Evolutionary conservation across 2,113 vertebrate genomes (phyloP).

Genomic region (Trematomus loennbergii): DNA sequence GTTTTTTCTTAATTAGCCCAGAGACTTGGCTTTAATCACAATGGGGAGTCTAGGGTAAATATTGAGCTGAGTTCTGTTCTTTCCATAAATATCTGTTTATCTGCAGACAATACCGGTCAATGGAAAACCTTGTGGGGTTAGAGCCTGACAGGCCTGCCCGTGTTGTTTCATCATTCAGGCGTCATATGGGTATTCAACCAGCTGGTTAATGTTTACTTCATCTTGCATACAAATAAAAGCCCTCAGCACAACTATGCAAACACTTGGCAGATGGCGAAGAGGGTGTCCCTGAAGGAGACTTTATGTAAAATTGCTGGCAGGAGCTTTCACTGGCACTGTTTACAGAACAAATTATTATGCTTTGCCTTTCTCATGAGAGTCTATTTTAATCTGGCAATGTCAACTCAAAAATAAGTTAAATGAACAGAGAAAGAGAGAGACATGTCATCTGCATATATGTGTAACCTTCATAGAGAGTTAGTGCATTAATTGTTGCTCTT

Average conservation of each 20-base stretch:
- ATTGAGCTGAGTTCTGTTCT: slow-evolving; percentile 22
- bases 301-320: slow-evolving; percentile 47
- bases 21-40: slow-evolving; percentile 34
- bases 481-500: neutral
- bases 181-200: slow-evolving; percentile 38
- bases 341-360: slow-evolving; percentile 14
- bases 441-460: slow-evolving; percentile 34
- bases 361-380: neutral
- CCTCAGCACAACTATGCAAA: slow-evolving; percentile 33
- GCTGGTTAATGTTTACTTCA: slow-evolving; percentile 54
- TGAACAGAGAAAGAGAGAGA: slow-evolving; percentile 24
- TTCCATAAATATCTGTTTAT: slow-evolving; percentile 5
- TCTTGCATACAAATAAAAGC: slow-evolving; percentile 45
- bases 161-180: slow-evolving; percentile 43
- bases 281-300: slow-evolving; percentile 36
- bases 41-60: neutral
- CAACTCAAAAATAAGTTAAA: neutral
- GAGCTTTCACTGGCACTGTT: slow-evolving; percentile 23
- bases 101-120: slow-evolving; percentile 18
- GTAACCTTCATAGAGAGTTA: neutral
- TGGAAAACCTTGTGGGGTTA: slow-evolving; percentile 13
- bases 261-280: slow-evolving; percentile 33
- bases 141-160: slow-evolving; percentile 11
- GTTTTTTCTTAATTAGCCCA: slow-evolving; percentile 39
- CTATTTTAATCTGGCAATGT: slow-evolving; percentile 1